These are phyloP conservation scores for Cephus sareptanus DNA, from an alignment of 2,888 invertebrate species.

Conservation along the genomic window DNA sequence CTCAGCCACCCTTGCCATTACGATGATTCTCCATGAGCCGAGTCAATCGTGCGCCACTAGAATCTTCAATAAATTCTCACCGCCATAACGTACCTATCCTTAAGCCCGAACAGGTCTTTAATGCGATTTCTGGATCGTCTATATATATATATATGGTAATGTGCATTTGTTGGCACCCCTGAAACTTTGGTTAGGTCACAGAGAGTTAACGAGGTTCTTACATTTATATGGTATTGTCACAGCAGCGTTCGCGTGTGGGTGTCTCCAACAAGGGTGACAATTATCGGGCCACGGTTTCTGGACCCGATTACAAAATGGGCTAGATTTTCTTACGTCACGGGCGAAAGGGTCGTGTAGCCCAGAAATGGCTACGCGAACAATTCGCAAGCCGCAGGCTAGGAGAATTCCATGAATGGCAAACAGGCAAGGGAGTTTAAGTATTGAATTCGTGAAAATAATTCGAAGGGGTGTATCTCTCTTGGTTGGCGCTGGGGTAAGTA, in stretches of 20 bases:
- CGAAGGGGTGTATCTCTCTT: slow-evolving; percentile 35
- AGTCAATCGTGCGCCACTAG: background rate
- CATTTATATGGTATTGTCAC: background rate
- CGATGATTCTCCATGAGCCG: background rate
- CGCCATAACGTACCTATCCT: background rate
- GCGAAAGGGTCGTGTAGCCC: background rate
- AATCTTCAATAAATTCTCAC: background rate
- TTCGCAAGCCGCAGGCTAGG: background rate
- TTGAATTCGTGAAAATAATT: slow-evolving; percentile 45
- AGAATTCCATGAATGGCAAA: slow-evolving; percentile 23
- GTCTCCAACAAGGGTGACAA: background rate
- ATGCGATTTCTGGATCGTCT: background rate
- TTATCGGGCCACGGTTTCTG: background rate
- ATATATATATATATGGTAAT: background rate
- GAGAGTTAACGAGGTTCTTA: background rate
- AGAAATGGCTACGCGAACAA: background rate
- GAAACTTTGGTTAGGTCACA: background rate
- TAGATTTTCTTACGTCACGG: background rate
- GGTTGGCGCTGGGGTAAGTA: slow-evolving; percentile 37
- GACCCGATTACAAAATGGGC: background rate
- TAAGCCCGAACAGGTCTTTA: background rate
- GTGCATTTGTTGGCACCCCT: background rate
- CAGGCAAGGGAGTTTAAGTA: slow-evolving; percentile 15
- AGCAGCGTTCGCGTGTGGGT: background rate
- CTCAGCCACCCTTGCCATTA: background rate